Evolutionary conservation across 1,140 invertebrate species (phyloP).

Genomic region (Aphis gossypii): DNA sequence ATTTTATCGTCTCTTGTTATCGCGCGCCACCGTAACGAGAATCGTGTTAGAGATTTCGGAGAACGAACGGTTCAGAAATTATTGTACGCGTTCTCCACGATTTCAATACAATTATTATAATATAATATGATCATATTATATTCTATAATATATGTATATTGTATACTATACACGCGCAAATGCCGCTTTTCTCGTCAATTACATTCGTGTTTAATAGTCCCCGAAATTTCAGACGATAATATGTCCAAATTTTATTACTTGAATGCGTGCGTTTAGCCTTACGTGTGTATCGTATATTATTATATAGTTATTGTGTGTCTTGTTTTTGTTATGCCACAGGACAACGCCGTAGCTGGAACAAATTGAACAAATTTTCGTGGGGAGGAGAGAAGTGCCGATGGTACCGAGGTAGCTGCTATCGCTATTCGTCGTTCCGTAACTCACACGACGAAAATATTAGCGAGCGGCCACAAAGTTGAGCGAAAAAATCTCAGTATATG

Average conservation of each 20-base stretch:
- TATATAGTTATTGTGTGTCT: not conserved
- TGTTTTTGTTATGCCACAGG: not conserved
- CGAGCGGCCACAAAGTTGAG: not conserved
- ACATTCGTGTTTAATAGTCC: slow-evolving; percentile 17
- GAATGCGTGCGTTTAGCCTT: not conserved
- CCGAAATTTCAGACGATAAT: slow-evolving; percentile 1
- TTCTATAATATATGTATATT: not conserved
- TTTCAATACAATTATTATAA: not conserved
- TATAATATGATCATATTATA: slow-evolving; percentile 4
- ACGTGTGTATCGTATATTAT: not conserved
- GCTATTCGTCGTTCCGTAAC: not conserved
- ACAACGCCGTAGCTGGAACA: too few species aligned
- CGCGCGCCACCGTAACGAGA: slow-evolving; percentile 45
- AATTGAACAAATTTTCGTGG: too few species aligned
- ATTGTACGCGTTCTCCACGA: not conserved
- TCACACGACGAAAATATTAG: not conserved
- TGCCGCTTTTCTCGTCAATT: not conserved
- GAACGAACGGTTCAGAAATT: slow-evolving; percentile 22
- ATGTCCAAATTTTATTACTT: slow-evolving; percentile 1
- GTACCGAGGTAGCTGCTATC: too few species aligned
- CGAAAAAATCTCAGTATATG: not conserved
- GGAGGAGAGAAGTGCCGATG: not conserved
- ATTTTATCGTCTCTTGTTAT: slow-evolving; percentile 36
- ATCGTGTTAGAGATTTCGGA: slow-evolving; percentile 46
- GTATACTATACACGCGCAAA: not conserved